Conservation (phyloP, 2,888 invertebrate species). For the Drosophila melanocephala region DNA sequence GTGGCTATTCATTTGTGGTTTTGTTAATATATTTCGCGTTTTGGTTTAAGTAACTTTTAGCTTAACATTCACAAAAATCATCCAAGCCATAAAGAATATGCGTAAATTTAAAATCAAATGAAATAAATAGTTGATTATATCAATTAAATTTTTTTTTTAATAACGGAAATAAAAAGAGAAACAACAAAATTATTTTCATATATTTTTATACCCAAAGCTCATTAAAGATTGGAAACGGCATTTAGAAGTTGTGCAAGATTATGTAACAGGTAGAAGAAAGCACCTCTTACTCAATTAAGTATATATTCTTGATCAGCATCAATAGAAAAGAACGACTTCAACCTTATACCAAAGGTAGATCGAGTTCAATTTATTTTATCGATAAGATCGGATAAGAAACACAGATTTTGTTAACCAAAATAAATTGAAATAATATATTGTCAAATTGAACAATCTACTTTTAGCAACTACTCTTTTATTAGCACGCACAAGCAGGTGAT, state of each 20-base stretch:
- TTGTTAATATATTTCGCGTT: background rate
- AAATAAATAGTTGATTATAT: background rate
- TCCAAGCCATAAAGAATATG: background rate
- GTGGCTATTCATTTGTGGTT: conserved; percentile 22
- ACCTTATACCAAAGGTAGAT: background rate
- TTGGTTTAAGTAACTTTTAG: background rate
- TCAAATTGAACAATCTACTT: background rate
- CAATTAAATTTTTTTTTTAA: background rate
- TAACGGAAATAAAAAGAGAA: background rate
- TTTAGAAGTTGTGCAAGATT: too few relatives aligned
- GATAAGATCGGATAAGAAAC: background rate
- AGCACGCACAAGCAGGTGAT: background rate
- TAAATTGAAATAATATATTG: background rate
- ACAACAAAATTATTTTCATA: background rate
- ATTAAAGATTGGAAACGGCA: too few relatives aligned
- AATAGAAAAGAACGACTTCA: background rate
- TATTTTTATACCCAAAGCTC: background rate
- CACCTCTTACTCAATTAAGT: background rate
- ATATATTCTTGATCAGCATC: background rate
- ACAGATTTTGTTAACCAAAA: background rate
- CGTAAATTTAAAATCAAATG: background rate
- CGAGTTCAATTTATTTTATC: background rate
- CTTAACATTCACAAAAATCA: background rate
- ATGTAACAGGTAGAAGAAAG: background rate
- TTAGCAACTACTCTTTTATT: background rate